Base-by-base conservation (phyloP, 2,888 invertebrate genomes). In the Ditula angustiorana region DNA sequence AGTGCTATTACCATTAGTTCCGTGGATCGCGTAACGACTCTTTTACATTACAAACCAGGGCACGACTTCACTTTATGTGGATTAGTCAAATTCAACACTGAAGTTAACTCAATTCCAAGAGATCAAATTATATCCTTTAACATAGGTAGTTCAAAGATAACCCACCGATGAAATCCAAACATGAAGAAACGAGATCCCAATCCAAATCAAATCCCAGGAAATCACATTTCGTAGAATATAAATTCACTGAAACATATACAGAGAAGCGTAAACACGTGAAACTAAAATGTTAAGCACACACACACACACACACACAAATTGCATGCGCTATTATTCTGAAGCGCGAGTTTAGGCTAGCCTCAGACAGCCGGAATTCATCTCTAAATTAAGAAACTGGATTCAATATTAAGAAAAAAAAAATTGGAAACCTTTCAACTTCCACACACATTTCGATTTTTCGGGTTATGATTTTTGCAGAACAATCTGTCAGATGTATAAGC, bases 221-320 rank as follows among this genome's bases (percentile, higher is more conserved):
- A 58, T 11, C 58, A 35, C 47, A 23, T 26, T 62, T 49, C 37
- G 37, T 23, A 37, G 56, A 56, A 62, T 24, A 58, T 61, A 56
- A 30, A 52, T 33, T 21, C 23, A 37, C 35, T 4, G n/a, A 5
- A 46, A 37, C 37, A 56, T 61, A 37, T 56, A 61, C 28, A 56
- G 16, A n/a, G 28, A 26, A 21, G 26, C 2, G 41, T 35, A 47
- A 55, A 61, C 21, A 50, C 30, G n/a, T 46, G 24, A 13, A 19
- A 24, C 24, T 35, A 23, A n/a, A 33, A 46, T 23, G 19, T 26
- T 49, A 44, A 44, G 28, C 56, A 30, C 50, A 5, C 7, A 24
- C 13, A n/a, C n/a, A n/a, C 56, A 30, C 50, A 5, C 7, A 24
- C 4, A 35, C 35, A 19, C 19, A 10, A 41, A 41, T 19, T 41